phyloP scores from a whole-genome alignment of 2,113 vertebrate genomes.

The Pterophyllum scalare region DNA sequence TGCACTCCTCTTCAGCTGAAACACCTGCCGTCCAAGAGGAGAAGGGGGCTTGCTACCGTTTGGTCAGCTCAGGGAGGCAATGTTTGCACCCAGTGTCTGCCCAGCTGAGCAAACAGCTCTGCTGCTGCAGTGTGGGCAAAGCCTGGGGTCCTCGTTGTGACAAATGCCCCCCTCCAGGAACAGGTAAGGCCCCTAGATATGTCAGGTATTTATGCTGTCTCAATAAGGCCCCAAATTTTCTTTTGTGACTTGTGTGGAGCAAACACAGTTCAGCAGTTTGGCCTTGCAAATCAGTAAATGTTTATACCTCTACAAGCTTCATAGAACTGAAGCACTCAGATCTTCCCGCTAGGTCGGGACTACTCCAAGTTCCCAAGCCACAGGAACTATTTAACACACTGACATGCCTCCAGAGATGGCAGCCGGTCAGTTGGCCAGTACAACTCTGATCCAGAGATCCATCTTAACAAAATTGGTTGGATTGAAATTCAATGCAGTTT shows the following conservation, averaged over 20 bases:
- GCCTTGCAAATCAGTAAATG: background rate
- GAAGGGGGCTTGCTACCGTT: conserved; percentile 96
- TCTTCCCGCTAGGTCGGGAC: background rate
- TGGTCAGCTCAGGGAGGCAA: conserved; percentile 91
- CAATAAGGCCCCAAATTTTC: background rate
- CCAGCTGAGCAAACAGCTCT: conserved; percentile 97
- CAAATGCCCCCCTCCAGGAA: conserved; percentile 94
- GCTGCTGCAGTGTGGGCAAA: conserved; percentile 99
- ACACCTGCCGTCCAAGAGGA: conserved; percentile 88
- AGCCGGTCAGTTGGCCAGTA: no score
- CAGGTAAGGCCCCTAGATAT: conserved; percentile 88
- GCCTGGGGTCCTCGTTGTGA: conserved; percentile 97
- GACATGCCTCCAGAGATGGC: no score
- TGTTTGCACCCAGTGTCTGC: conserved; percentile 97
- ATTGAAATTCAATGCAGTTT: no score
- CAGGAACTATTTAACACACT: no score
- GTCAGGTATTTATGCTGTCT: background rate
- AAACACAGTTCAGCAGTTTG: background rate
- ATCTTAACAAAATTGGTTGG: no score
- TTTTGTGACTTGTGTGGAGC: background rate
- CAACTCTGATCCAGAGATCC: no score
- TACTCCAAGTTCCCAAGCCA: no score
- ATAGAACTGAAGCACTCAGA: background rate
- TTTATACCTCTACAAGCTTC: no score
- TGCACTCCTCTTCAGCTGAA: conserved; percentile 86